Percentiles rank a stretch among this genome's conserved stretches.
phyloP scores from a whole-genome alignment of 2,113 vertebrate species.

The Colinus virginianus region DNA sequence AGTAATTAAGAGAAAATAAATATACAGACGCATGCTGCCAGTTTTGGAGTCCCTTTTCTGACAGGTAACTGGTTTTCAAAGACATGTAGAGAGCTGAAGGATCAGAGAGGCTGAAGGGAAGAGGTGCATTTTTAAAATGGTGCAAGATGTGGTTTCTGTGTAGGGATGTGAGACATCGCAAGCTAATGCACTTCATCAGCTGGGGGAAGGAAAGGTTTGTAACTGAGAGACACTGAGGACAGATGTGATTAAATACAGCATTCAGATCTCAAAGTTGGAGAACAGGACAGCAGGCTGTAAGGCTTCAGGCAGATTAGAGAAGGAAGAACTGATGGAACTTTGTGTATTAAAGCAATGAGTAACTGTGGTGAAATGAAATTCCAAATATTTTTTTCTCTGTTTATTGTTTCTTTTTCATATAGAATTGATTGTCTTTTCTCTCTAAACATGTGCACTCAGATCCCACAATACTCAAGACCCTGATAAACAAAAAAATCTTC shows the following conservation, averaged over 20 bases:
- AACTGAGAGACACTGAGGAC: neutral
- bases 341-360: neutral
- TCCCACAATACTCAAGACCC: neutral
- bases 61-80: neutral
- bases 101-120: neutral
- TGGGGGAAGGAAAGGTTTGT: neutral
- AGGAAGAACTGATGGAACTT: neutral
- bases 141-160: neutral
- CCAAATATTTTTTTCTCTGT: neutral
- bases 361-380: neutral
- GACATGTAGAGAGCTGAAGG: neutral
- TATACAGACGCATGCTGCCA: neutral
- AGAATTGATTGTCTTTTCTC: neutral
- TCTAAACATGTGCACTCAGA: neutral
- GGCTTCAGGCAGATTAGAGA: neutral
- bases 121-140: neutral
- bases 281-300: neutral
- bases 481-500: neutral
- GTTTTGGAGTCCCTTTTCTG: constrained; percentile 13
- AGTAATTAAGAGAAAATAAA: constrained; percentile 19
- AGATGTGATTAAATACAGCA: neutral
- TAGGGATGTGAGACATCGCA: neutral
- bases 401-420: neutral
- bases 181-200: neutral
- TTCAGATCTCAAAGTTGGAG: neutral